Percentiles rank a stretch among this genome's conserved stretches.
These are phyloP conservation scores for Pantherophis alleghaniensis DNA, from an alignment of 2,797 vertebrate species.

Conservation along the genomic window DNA sequence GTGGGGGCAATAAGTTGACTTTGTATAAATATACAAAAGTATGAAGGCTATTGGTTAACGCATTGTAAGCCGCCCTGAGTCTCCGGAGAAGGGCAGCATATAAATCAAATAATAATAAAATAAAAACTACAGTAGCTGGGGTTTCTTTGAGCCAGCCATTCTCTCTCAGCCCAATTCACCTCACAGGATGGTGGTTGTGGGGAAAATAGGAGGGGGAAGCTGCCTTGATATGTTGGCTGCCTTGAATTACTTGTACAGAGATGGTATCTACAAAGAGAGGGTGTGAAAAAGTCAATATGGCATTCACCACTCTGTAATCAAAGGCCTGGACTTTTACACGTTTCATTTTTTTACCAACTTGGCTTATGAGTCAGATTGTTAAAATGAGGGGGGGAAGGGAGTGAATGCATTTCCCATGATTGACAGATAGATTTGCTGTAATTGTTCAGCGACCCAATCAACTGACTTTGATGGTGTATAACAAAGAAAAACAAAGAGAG, in stretches of 20 bases:
- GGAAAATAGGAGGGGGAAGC: not conserved
- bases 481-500: not conserved
- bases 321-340: not conserved
- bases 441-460: not conserved
- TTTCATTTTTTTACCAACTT: not conserved
- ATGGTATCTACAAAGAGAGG: not conserved
- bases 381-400: not conserved
- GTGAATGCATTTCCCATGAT: not conserved
- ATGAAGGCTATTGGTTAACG: too few relatives aligned
- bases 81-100: too few relatives aligned
- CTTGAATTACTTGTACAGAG: not conserved
- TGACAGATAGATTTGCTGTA: not conserved
- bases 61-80: too few relatives aligned
- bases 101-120: too few relatives aligned
- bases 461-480: not conserved
- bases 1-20: too few relatives aligned
- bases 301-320: not conserved
- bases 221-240: not conserved
- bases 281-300: not conserved
- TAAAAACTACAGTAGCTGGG: not conserved
- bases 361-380: not conserved
- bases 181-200: not conserved
- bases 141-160: not conserved
- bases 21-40: too few relatives aligned
- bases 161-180: not conserved